These are phyloP conservation scores for Ellobium chinense DNA, from an alignment of 2,888 invertebrate genomes.

Conservation along the genomic window DNA sequence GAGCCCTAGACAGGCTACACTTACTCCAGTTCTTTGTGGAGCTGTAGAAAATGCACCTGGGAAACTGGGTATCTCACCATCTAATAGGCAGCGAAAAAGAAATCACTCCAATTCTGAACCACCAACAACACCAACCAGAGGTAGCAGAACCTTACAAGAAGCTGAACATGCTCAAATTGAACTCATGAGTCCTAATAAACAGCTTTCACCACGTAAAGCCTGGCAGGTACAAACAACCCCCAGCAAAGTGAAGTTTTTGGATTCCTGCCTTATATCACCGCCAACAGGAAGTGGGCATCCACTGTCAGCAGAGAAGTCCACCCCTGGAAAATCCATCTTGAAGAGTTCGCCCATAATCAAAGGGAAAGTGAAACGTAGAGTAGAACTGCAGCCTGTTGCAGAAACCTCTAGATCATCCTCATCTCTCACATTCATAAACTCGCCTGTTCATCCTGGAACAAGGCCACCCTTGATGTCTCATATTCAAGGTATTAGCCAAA, in stretches of 20 bases:
- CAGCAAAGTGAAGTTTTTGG: constrained; percentile 33
- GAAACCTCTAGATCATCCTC: too few species aligned
- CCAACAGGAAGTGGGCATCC: constrained; percentile 27
- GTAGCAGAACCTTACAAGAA: too few species aligned
- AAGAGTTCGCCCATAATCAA: constrained; percentile 37
- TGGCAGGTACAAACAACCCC: not conserved
- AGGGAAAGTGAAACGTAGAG: constrained; percentile 8
- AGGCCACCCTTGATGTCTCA: too few species aligned
- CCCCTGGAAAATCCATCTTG: constrained; percentile 47
- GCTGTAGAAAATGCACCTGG: not conserved
- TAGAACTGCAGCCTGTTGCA: constrained; percentile 24
- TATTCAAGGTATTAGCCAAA: too few species aligned
- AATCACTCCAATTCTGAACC: constrained; percentile 3
- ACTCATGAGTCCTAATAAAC: too few species aligned
- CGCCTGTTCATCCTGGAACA: too few species aligned
- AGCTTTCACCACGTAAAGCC: too few species aligned
- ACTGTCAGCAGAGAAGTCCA: constrained; percentile 23
- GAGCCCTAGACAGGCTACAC: not conserved
- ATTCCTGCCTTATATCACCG: constrained; percentile 9
- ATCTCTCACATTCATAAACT: too few species aligned
- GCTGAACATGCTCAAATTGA: not conserved
- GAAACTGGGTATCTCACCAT: not conserved
- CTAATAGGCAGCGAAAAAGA: not conserved
- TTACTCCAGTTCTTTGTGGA: too few species aligned
- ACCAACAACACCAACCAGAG: not conserved